Evolutionary conservation across 2,113 vertebrate species (phyloP), one percentile per base, ranked within the genome.

Genomic region (Lota lota): DNA sequence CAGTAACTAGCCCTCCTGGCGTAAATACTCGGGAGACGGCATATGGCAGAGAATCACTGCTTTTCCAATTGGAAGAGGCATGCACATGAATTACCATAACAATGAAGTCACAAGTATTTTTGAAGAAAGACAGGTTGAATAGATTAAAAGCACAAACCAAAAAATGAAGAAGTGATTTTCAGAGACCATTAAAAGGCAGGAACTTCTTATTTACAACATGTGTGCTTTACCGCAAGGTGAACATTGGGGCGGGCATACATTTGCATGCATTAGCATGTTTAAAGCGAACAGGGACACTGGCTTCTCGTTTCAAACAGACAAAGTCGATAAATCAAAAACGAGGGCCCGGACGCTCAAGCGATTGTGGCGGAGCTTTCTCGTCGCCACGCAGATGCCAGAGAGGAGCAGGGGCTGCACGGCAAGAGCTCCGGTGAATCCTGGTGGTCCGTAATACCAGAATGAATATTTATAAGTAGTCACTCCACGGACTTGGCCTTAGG

Each of bases 211-310:
- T 90, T 91, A 88, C 87, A 86, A 88, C 87, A 85, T 87, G 81
- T 81, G 74, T 74, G 87, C 85, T 76, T 88, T 90, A 90, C 79
- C 88, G 85, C 75, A 90, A 90, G 91, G 89, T 91, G 90, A 91
- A 79, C 68, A 78, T 78, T 74, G 78, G 85, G 87, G 83, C 85
- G 82, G 74, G 83, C 84, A 91, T 91, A 71, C 74, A 93, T 93
- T 85, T 89, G 85, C 91, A 93, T 92, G 68, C 69, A 93, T 93
- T 92, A 86, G 81, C 89, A 92, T 91, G 64, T 82, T 79, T 85
- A 88, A 88, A 76, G 78, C 83, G 70, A 63, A 66, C 18, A 28
- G 83, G 88, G 86, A 90, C 86, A 59, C 68, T 50, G 67, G 67
- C 33, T 73, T 79, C 87, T 87, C 67, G 64, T 82, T 76, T 79